Percentiles rank a stretch among this genome's conserved stretches.
Conservation (phyloP, 2,797 vertebrate species). For the Anas bahamensis region DNA sequence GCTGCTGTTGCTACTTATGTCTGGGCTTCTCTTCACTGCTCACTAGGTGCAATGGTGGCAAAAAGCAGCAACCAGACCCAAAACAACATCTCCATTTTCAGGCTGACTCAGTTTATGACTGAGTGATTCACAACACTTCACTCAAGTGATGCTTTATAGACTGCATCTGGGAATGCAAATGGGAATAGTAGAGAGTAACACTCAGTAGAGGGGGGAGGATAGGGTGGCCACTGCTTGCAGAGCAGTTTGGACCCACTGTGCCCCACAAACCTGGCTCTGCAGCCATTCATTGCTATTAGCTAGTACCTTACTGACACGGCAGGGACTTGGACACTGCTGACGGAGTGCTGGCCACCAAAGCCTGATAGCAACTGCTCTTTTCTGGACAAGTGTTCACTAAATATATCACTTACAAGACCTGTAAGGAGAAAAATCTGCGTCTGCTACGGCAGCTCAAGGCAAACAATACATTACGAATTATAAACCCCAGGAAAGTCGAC, state of each 20-base stretch:
- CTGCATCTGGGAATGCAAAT: neutral
- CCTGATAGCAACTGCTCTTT: neutral
- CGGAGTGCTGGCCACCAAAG: neutral
- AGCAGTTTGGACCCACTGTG: neutral
- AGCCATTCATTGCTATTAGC: neutral
- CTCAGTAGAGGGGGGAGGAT: fast-evolving
- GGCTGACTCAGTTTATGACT: fast-evolving
- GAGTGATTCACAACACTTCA: neutral
- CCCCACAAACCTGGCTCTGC: neutral
- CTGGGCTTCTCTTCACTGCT: neutral
- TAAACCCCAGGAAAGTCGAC: fast-evolving
- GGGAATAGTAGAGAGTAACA: fast-evolving
- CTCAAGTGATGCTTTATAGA: neutral
- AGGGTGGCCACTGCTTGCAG: neutral
- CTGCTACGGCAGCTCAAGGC: neutral
- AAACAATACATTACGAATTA: neutral
- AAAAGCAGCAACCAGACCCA: neutral
- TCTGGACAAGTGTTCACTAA: neutral
- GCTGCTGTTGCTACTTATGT: neutral
- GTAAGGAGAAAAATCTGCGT: neutral
- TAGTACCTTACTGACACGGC: neutral
- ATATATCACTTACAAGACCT: fast-evolving
- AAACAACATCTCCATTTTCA: neutral
- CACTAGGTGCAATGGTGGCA: fast-evolving
- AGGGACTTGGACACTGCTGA: no score